These are phyloP conservation scores for Meteorus sp. DNA, from an alignment of 1,140 invertebrate species.

Conservation along the genomic window DNA sequence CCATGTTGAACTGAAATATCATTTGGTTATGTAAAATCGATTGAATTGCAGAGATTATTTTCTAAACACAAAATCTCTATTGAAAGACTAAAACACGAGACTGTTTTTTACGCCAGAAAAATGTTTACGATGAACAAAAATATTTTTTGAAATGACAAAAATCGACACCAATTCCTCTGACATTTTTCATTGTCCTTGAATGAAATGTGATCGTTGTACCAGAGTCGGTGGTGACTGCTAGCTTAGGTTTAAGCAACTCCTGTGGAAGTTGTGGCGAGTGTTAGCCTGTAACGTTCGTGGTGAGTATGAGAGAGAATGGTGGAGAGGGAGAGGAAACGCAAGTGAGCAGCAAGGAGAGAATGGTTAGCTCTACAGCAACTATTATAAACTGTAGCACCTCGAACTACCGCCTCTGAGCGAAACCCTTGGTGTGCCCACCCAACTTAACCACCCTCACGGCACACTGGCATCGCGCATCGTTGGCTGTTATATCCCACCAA, in stretches of 20 bases:
- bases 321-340: conserved; percentile 7
- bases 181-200: conserved; percentile 24
- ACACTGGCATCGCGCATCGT: conserved; percentile 32
- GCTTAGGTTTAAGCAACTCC: conserved; percentile 60
- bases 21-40: too few species aligned
- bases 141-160: not conserved
- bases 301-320: not conserved
- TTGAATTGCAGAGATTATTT: too few species aligned
- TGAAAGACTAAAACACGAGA: too few species aligned
- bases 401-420: conserved; percentile 55
- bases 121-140: too few species aligned
- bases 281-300: conserved; percentile 43
- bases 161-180: conserved; percentile 5
- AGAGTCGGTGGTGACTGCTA: conserved; percentile 32
- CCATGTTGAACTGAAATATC: too few species aligned
- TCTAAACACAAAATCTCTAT: too few species aligned
- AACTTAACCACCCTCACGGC: conserved; percentile 36
- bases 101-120: too few species aligned
- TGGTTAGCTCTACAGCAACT: conserved; percentile 54
- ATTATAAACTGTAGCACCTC: conserved; percentile 62
- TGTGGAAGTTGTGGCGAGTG: conserved; percentile 56
- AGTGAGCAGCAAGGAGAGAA: too few species aligned
- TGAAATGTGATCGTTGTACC: conserved; percentile 45
- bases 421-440: too few species aligned
- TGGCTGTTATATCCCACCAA: conserved; percentile 42